These are phyloP conservation scores for Antechinus stuartii DNA, from an alignment of 2,113 vertebrate species.

Conservation along the genomic window DNA sequence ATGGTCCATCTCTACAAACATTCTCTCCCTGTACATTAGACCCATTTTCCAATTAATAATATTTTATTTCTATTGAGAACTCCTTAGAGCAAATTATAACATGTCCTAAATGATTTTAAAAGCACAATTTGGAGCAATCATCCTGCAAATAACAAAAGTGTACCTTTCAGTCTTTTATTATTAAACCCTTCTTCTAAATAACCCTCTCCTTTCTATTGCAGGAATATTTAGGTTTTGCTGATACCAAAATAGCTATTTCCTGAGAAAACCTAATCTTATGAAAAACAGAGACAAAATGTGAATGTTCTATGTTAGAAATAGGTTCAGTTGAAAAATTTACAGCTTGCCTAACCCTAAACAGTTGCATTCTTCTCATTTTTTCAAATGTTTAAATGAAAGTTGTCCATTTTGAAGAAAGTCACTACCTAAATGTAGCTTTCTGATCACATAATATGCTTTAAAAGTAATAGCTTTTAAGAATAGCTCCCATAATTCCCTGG, in stretches of 20 bases:
- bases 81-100: constrained; percentile 43
- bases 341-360: neutral
- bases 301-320: constrained; percentile 43
- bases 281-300: constrained; percentile 55
- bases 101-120: constrained; percentile 45
- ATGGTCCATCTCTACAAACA: constrained; percentile 68
- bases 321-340: neutral
- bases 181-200: constrained; percentile 63
- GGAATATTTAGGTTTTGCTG: constrained; percentile 64
- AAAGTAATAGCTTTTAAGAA: constrained; percentile 7
- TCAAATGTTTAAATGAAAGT: neutral
- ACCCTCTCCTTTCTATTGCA: constrained; percentile 68
- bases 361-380: constrained; percentile 10
- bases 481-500: neutral
- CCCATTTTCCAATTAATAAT: constrained; percentile 51
- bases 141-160: constrained; percentile 51
- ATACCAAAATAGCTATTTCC: constrained; percentile 61
- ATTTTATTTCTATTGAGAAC: constrained; percentile 31
- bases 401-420: constrained; percentile 12
- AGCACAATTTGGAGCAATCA: constrained; percentile 5
- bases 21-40: neutral
- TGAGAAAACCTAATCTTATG: constrained; percentile 35
- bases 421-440: neutral
- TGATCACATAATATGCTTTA: constrained; percentile 44
- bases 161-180: constrained; percentile 67